Evolutionary conservation across 2,888 invertebrate genomes (phyloP), one percentile per base, ranked within the genome.

Genomic region (Strigamia maritima): DNA sequence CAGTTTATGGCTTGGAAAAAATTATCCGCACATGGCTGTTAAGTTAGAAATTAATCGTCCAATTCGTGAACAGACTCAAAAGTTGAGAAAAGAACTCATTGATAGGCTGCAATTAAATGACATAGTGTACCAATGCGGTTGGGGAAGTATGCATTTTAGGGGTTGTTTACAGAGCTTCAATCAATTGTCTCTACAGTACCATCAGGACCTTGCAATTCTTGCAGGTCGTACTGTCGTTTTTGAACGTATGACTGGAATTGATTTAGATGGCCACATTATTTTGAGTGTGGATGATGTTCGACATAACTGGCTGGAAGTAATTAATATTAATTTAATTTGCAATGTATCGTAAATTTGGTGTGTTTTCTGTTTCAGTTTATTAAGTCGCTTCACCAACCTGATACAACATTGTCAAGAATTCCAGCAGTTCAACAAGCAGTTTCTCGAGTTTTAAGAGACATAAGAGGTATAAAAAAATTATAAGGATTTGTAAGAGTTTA

Each of bases 261-360:
- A 93, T 85, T 88, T 96, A 76, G 94, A 95, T 84, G 97, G 97
- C 0, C 92, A 94, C 83, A 91, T 97, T 10, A 93, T 93, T 88
- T 89, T 97, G 0, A 95, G 93, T 84, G 95, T 94, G 82, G 95
- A 94, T 49, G 97, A 97, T 89, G 97, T 97, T 49, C 89, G 95
- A 80, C 92, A 94, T 84, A 95, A 94, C 87, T 97, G 97, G 97
- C 88, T 96, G 80, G 94, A 94, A 87, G 94, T 95, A 87, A 90
- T 91, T 87, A n/a, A 28, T 2, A 19, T 2, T 49, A 14, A 38
- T 74, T 16, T 26, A 4, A n/a, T 10, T 70, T n/a, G n/a, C n/a
- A n/a, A n/a, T n/a, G n/a, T n/a, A n/a, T n/a, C 14, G 14, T 76
- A 4, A 31, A 31, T 31, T 31, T 31, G 31, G 7, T 31, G 2